Percentiles rank a stretch among this genome's conserved stretches.
Evolutionary conservation across 2,888 invertebrate species (phyloP).

Genomic region (Pyrocoelia pectoralis): DNA sequence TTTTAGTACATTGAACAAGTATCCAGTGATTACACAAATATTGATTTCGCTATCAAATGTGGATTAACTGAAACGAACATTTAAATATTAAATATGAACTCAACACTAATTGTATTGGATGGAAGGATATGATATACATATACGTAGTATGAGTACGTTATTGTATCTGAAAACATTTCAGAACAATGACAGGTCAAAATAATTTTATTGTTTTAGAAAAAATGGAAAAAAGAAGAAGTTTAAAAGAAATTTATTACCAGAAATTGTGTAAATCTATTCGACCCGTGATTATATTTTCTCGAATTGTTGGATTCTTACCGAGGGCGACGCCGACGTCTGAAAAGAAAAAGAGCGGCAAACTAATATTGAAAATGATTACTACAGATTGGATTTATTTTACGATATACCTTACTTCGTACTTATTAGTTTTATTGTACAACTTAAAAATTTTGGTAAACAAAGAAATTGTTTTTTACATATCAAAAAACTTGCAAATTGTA

Average conservation of each 20-base stretch:
- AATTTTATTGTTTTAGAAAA: not conserved
- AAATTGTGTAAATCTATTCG: constrained; percentile 28
- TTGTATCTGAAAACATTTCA: too few species aligned
- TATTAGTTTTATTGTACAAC: constrained; percentile 32
- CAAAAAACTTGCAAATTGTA: constrained; percentile 26
- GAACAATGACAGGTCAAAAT: not conserved
- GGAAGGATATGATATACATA: too few species aligned
- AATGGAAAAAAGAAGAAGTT: not conserved
- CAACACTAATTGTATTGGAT: too few species aligned
- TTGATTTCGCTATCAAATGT: too few species aligned
- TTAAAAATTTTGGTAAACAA: constrained; percentile 27
- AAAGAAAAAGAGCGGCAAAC: constrained; percentile 16
- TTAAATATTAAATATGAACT: too few species aligned
- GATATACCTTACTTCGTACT: constrained; percentile 24
- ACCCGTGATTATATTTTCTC: constrained; percentile 32
- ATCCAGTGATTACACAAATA: too few species aligned
- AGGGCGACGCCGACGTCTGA: too few species aligned
- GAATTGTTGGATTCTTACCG: constrained; percentile 32
- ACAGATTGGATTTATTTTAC: constrained; percentile 37
- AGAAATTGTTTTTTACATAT: constrained; percentile 22
- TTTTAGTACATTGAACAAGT: too few species aligned
- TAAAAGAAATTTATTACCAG: not conserved
- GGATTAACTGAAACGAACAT: too few species aligned
- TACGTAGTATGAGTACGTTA: too few species aligned
- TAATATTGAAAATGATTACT: constrained; percentile 2